Conservation (phyloP, 1,140 invertebrate species). For the Archegozetes longisetosus region DNA sequence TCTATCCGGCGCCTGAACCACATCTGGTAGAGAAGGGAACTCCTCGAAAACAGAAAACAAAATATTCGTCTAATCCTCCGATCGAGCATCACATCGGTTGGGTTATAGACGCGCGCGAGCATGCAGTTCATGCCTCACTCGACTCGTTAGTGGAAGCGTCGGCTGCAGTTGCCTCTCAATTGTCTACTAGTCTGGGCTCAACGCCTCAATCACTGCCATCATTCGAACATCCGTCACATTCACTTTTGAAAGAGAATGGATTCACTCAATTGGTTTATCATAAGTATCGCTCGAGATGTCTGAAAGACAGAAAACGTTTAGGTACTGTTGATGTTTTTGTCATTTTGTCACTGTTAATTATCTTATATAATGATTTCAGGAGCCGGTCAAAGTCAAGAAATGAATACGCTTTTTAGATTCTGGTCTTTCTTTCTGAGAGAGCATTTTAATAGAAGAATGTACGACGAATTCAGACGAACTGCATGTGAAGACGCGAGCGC, state of each 20-base stretch:
- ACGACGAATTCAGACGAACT: slow-evolving; percentile 77
- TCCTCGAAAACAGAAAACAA: slow-evolving; percentile 68
- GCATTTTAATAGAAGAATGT: slow-evolving; percentile 97
- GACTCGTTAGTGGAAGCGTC: neutral
- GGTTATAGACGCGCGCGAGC: slow-evolving; percentile 79
- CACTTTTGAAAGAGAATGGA: slow-evolving; percentile 86
- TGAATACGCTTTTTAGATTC: slow-evolving; percentile 95
- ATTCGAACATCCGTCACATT: slow-evolving; percentile 92
- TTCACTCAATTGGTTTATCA: slow-evolving; percentile 94
- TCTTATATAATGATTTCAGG: slow-evolving; percentile 68
- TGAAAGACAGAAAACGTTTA: slow-evolving; percentile 45
- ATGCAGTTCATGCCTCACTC: slow-evolving; percentile 37
- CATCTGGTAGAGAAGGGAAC: slow-evolving; percentile 39
- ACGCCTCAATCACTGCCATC: slow-evolving; percentile 55
- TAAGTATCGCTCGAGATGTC: slow-evolving; percentile 78
- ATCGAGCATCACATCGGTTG: slow-evolving; percentile 91
- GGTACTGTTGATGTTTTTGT: slow-evolving; percentile 5
- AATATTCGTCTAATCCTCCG: slow-evolving; percentile 43
- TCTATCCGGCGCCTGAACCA: slow-evolving; percentile 79
- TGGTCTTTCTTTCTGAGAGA: slow-evolving; percentile 99
- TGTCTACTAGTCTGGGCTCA: slow-evolving; percentile 29
- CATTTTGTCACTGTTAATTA: slow-evolving; percentile 14
- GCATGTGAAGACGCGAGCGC: slow-evolving; percentile 79
- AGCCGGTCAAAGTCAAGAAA: slow-evolving; percentile 80
- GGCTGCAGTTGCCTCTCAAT: neutral